Percentiles rank a stretch among this genome's conserved stretches.
phyloP scores from a whole-genome alignment of 2,797 vertebrate species.

The Onychomys leucogaster region DNA sequence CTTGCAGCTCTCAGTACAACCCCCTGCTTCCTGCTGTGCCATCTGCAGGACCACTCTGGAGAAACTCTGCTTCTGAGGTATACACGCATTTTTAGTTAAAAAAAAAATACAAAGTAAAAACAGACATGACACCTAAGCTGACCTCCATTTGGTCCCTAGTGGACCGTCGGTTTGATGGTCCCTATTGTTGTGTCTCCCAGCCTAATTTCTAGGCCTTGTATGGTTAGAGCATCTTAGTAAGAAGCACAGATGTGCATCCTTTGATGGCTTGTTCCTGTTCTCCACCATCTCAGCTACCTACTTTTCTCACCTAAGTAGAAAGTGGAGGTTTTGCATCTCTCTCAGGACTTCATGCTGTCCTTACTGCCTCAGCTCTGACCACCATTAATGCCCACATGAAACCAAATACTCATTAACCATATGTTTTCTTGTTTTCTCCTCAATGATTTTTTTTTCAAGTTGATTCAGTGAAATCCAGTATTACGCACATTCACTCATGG shows the following conservation, averaged over 20 bases:
- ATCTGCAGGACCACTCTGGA: background rate
- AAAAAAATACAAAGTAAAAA: background rate
- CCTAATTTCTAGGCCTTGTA: background rate
- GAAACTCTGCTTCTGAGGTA: slow-evolving; percentile 22
- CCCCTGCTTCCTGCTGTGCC: background rate
- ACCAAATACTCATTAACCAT: background rate
- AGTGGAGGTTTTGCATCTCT: background rate
- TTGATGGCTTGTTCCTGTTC: background rate
- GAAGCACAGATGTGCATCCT: background rate
- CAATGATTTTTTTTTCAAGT: background rate
- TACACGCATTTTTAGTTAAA: background rate
- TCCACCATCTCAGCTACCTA: background rate
- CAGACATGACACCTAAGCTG: background rate
- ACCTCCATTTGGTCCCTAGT: background rate
- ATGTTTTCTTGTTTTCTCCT: background rate
- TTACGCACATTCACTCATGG: background rate
- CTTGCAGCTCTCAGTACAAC: background rate
- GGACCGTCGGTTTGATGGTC: too few species aligned
- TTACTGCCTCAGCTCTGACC: background rate
- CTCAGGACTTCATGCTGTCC: too few species aligned
- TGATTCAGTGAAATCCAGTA: background rate
- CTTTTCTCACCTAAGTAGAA: background rate
- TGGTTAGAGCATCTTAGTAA: background rate
- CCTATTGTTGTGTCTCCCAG: background rate
- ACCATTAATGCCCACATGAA: background rate